Percentiles rank a stretch among this genome's conserved stretches.
Evolutionary conservation across 1,140 invertebrate species (phyloP).

Genomic region (Cyclargus thomasi): DNA sequence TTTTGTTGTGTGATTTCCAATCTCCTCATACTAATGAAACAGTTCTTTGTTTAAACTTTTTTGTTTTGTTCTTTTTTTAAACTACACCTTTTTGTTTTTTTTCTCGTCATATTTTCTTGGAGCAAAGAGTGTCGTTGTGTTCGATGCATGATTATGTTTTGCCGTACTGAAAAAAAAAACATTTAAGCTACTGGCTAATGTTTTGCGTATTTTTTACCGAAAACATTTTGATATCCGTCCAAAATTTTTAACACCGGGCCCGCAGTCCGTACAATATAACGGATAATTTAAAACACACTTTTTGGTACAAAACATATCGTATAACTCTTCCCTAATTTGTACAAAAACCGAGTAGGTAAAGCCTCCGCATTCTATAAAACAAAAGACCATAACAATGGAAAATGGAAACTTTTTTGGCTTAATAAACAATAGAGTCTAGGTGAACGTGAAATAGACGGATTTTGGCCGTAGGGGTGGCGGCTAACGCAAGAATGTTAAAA

Average conservation of each 20-base stretch:
- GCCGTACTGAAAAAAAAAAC: not conserved
- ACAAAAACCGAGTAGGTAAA: slow-evolving; percentile 53
- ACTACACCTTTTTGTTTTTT: slow-evolving; percentile 3
- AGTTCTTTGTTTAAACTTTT: slow-evolving; percentile 14
- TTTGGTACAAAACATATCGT: slow-evolving; percentile 33
- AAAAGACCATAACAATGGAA: slow-evolving; percentile 63
- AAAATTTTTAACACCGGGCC: not conserved
- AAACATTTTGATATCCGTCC: not conserved
- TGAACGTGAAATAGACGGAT: slow-evolving; percentile 63
- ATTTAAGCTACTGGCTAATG: not conserved
- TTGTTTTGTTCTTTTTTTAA: slow-evolving; percentile 2
- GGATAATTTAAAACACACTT: slow-evolving; percentile 31
- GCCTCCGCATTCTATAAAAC: slow-evolving; percentile 66
- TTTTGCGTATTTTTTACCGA: not conserved
- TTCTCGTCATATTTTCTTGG: not conserved
- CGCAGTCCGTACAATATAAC: not conserved
- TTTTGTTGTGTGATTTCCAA: slow-evolving; percentile 9
- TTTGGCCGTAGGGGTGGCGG: slow-evolving; percentile 49
- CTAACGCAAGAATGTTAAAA: not conserved
- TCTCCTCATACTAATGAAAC: slow-evolving; percentile 1
- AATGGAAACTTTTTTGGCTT: slow-evolving; percentile 64
- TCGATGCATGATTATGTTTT: not conserved
- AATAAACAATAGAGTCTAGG: slow-evolving; percentile 61
- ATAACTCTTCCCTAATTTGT: slow-evolving; percentile 58
- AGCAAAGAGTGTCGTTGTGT: not conserved